Base-by-base conservation (phyloP, 2,113 vertebrate genomes). In the Typhlomys cinereus region DNA sequence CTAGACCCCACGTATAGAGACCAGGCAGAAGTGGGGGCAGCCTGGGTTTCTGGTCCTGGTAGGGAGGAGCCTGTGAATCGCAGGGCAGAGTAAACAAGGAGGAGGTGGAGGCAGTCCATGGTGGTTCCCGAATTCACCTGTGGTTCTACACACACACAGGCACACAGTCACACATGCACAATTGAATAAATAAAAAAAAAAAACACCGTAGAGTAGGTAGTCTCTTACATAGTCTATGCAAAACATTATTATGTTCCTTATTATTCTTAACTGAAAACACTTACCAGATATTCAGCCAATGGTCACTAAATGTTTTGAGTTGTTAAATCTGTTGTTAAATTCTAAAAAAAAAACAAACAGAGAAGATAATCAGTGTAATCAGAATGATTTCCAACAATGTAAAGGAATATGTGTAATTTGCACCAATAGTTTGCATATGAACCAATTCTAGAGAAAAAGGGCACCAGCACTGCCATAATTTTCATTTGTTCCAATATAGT, bases 221-320 rank as follows among this genome's bases (percentile, higher is more conserved):
- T 64, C 50, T 89, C 79, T 70, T 36, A 62, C 41, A 48, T 74
- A 50, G 46, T 76, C 62, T 76, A 36, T 54, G 74, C 7, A 74
- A 90, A 93, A 46, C 9, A 20, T 78, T 36, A 52, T 39, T 66
- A n/a, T 44, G 34, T 64, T 78, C 29, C 70, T 78, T 21, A 31
- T 81, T 64, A 74, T 88, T 85, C 52, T 83, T 85, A 79, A 82
- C 59, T 48, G 59, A 73, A 69, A 80, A 85, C 34, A 66, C 39
- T 48, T 93, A 44, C 64, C 74, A 62, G 54, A 12, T 69, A 81
- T 39, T n/a, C 14, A 93, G 8, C 66, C 64, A 73, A 57, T 80
- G 67, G 80, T 93, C 62, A 57, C 50, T 44, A 66, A 73, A 41
- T 67, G 23, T 61, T 89, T 93, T 89, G 82, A 73, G 7, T 93